Conservation (phyloP, 2,797 vertebrate genomes). For the Sitta carolinensis region DNA sequence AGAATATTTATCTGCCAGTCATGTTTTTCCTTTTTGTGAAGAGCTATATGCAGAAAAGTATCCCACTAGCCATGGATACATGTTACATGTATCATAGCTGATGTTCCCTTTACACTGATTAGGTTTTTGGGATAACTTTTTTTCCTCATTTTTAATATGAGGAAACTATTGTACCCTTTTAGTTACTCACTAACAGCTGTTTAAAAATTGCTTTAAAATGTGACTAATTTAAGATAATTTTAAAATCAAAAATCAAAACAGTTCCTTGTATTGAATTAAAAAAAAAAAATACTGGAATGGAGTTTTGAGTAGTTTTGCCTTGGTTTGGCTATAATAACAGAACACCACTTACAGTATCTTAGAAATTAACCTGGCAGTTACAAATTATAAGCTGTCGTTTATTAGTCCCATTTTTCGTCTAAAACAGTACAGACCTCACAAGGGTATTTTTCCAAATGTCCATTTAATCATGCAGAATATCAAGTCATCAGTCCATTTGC, state of each 20-base stretch:
- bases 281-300: not conserved
- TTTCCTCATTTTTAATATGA: not conserved
- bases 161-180: not conserved
- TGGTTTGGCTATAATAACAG: not conserved
- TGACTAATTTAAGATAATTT: not conserved
- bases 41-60: not conserved
- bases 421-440: not conserved
- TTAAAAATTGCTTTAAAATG: not conserved
- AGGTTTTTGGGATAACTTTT: not conserved
- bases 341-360: not conserved
- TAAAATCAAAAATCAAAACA: constrained; percentile 8
- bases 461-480: not conserved
- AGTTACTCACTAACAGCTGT: not conserved
- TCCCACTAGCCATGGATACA: not conserved
- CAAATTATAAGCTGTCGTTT: not conserved
- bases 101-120: not conserved
- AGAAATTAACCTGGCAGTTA: not conserved
- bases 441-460: not conserved
- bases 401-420: not conserved
- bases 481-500: not conserved
- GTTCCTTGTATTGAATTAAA: not conserved
- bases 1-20: not conserved
- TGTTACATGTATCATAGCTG: not conserved
- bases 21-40: not conserved
- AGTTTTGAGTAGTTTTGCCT: not conserved